Evolutionary conservation across 2,113 vertebrate genomes (phyloP).

Genomic region (Porphyrio hochstetteri): DNA sequence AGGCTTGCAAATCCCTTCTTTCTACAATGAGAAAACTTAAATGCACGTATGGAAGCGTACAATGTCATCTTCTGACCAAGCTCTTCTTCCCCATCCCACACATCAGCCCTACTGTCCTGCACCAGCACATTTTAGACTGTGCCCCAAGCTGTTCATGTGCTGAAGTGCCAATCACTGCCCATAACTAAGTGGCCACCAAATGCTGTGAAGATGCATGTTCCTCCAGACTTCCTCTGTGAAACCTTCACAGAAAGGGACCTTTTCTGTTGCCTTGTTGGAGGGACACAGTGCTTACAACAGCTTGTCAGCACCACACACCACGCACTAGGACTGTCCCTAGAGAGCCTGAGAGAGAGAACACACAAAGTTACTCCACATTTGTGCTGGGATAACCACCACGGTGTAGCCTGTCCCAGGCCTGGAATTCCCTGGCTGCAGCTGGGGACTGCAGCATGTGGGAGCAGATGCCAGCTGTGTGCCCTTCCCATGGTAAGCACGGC

Average conservation of each 20-base stretch:
- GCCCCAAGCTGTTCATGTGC: not conserved
- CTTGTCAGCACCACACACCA: not conserved
- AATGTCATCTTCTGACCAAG: not conserved
- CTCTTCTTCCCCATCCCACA: not conserved
- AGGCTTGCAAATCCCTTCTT: not conserved
- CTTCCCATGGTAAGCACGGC: not conserved
- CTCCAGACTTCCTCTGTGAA: not conserved
- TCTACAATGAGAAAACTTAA: not conserved
- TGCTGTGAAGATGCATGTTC: not conserved
- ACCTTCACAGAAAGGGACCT: not conserved
- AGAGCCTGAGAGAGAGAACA: not conserved
- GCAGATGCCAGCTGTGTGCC: not conserved
- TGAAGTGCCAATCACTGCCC: not conserved
- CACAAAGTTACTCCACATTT: not conserved
- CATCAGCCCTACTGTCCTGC: not conserved
- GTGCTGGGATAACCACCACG: not conserved
- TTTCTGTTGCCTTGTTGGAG: not conserved
- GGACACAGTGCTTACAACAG: not conserved
- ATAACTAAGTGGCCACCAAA: not conserved
- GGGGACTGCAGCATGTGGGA: not conserved
- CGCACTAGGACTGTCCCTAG: not conserved
- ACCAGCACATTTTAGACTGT: not conserved
- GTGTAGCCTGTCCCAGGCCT: accelerated
- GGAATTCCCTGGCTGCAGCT: not conserved
- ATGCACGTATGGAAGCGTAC: not conserved